These are phyloP conservation scores for Eulemur rufifrons DNA, from an alignment of 2,113 vertebrate species.

Conservation along the genomic window DNA sequence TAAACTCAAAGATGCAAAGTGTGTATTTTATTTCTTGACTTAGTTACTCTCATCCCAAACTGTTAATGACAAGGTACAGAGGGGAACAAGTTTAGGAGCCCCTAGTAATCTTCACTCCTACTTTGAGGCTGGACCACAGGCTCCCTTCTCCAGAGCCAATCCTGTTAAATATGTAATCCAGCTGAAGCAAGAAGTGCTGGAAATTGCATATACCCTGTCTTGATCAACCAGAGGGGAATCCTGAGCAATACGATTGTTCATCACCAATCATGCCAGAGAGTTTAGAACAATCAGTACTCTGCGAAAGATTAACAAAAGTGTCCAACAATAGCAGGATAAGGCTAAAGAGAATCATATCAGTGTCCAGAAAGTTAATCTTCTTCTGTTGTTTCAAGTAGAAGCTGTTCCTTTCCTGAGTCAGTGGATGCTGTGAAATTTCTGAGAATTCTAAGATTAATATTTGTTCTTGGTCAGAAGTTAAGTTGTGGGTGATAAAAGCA, in stretches of 20 bases:
- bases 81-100: neutral
- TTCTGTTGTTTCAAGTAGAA: neutral
- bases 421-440: neutral
- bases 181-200: neutral
- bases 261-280: neutral
- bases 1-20: neutral
- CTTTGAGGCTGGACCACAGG: neutral
- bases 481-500: neutral
- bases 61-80: neutral
- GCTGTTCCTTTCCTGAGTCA: neutral
- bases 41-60: neutral
- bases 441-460: neutral
- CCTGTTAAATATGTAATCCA: neutral
- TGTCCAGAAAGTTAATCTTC: neutral
- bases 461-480: neutral
- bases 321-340: neutral
- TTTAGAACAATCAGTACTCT: neutral
- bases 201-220: neutral
- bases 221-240: neutral
- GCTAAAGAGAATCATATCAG: neutral
- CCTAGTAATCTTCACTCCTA: neutral
- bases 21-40: neutral
- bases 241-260: neutral
- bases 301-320: neutral
- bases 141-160: neutral